Conservation (phyloP, 1,140 invertebrate species). For the Calycopis cecrops region DNA sequence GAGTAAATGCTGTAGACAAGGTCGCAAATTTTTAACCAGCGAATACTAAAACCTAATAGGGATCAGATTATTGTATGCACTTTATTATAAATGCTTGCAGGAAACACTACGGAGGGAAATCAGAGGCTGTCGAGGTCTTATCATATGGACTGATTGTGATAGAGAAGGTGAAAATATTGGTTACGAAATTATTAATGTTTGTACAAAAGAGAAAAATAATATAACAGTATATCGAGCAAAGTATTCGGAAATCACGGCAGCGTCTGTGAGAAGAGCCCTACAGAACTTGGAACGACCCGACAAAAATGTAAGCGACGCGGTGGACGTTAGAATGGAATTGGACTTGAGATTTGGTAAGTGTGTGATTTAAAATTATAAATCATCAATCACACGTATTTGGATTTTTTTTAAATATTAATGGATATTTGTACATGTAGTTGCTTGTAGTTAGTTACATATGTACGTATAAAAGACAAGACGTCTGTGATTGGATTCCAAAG, state of each 20-base stretch:
- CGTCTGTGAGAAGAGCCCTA: constrained; percentile 88
- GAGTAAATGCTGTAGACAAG: too few relatives aligned
- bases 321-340: constrained; percentile 95
- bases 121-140: constrained; percentile 83
- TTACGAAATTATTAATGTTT: constrained; percentile 97
- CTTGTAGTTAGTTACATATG: background rate
- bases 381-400: background rate
- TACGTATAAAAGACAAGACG: too few relatives aligned
- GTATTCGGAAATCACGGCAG: constrained; percentile 97
- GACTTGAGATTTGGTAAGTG: constrained; percentile 94
- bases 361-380: background rate
- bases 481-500: too few relatives aligned
- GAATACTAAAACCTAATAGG: too few relatives aligned
- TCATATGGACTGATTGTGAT: constrained; percentile 99
- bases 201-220: constrained; percentile 85
- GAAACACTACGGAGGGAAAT: constrained; percentile 90
- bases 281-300: constrained; percentile 88
- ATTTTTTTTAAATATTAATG: too few relatives aligned
- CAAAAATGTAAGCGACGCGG: constrained; percentile 92
- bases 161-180: constrained; percentile 99
- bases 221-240: constrained; percentile 89
- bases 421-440: too few relatives aligned
- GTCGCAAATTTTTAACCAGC: too few relatives aligned
- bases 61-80: too few relatives aligned
- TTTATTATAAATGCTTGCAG: constrained; percentile 68